Evolutionary conservation across 2,113 vertebrate genomes (phyloP).

Genomic region (Todiramphus chloris): DNA sequence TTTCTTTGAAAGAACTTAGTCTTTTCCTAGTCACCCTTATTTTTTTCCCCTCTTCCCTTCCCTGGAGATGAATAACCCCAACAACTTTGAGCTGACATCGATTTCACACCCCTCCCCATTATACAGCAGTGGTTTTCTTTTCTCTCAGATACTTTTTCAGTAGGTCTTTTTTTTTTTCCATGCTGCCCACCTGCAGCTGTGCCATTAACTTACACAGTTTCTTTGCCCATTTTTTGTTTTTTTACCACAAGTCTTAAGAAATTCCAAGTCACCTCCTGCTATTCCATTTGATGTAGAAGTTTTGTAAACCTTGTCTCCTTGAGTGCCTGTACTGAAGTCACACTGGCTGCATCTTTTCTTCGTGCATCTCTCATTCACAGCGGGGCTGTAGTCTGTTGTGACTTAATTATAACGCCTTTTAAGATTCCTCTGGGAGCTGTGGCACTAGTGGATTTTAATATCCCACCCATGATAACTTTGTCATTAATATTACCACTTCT

Average conservation of each 20-base stretch:
- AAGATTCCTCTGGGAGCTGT: not conserved
- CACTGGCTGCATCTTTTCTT: not conserved
- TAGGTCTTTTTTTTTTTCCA: not conserved
- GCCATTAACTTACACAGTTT: not conserved
- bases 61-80: not conserved
- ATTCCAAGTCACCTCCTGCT: not conserved
- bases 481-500: not conserved
- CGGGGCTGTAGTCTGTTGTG: not conserved
- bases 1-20: not conserved
- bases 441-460: slow-evolving; percentile 22
- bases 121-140: not conserved
- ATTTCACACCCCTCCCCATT: not conserved
- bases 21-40: not conserved
- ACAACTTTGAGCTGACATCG: not conserved
- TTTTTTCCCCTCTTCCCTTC: not conserved
- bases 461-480: slow-evolving; percentile 2
- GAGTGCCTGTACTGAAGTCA: not conserved
- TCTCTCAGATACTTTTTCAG: not conserved
- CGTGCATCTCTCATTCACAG: not conserved
- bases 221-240: not conserved
- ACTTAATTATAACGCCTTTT: slow-evolving; percentile 36
- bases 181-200: not conserved
- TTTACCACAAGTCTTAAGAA: not conserved
- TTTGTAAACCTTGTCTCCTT: not conserved
- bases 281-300: not conserved